phyloP scores from a whole-genome alignment of 2,797 vertebrate genomes.

The Sebastiscus tertius region DNA sequence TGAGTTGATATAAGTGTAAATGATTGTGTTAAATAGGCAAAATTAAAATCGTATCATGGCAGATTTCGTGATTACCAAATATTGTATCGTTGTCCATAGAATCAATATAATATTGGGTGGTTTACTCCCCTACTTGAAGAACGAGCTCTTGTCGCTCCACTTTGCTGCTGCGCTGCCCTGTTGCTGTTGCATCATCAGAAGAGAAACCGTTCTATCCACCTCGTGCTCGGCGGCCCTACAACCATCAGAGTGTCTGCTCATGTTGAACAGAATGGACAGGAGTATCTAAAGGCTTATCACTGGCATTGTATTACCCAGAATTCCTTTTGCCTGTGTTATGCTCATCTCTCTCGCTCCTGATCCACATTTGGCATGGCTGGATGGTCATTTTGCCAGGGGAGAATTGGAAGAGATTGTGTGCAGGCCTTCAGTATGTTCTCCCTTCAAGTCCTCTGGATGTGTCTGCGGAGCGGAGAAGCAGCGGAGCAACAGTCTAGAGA shows the following conservation, averaged over 20 bases:
- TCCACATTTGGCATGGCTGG: conserved; percentile 77
- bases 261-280: conserved; percentile 59
- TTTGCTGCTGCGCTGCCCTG: not conserved
- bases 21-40: too few species aligned
- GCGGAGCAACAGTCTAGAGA: conserved; percentile 43
- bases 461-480: conserved; percentile 48
- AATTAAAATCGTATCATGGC: too few species aligned
- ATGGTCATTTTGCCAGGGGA: conserved; percentile 73
- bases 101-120: too few species aligned
- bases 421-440: conserved; percentile 67
- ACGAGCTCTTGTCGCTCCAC: not conserved
- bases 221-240: conserved; percentile 17
- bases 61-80: too few species aligned
- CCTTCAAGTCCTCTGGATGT: conserved; percentile 54
- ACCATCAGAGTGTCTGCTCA: conserved; percentile 49
- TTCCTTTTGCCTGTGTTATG: conserved; percentile 64
- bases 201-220: conserved; percentile 25
- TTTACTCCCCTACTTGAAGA: not conserved
- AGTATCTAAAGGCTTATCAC: conserved; percentile 67
- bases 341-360: conserved; percentile 66
- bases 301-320: conserved; percentile 70
- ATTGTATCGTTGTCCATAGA: too few species aligned
- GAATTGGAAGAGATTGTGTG: conserved; percentile 69
- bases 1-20: too few species aligned
- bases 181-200: conserved; percentile 24